Evolutionary conservation across 1,140 invertebrate species (phyloP).

Genomic region (Heliconius hewitsoni): DNA sequence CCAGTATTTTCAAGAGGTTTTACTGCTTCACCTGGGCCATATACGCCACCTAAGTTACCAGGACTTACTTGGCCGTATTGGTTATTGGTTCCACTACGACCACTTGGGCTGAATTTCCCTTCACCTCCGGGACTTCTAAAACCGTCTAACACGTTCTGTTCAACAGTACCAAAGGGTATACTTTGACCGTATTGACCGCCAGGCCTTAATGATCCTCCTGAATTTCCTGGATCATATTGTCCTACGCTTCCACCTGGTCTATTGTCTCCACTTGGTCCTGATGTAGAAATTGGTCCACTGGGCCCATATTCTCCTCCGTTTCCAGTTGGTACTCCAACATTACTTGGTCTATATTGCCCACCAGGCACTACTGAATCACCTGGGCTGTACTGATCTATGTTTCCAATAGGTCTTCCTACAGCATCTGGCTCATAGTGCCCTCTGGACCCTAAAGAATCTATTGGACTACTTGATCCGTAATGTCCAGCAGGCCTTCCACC

Average conservation of each 20-base stretch:
- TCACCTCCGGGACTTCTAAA: neutral
- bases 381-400: conserved; percentile 24
- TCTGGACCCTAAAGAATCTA: neutral
- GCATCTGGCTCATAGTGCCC: conserved; percentile 16
- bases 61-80: neutral
- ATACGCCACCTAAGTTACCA: neutral
- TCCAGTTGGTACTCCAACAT: neutral
- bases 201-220: neutral
- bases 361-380: conserved; percentile 2
- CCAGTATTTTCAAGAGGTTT: neutral
- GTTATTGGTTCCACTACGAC: neutral
- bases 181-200: conserved; percentile 29
- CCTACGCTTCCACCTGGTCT: neutral
- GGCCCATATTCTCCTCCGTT: conserved; percentile 12
- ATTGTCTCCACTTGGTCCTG: neutral
- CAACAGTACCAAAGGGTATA: conserved; percentile 9
- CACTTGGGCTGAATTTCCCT: conserved; percentile 26
- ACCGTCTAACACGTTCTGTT: conserved; percentile 23
- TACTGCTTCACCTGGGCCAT: neutral
- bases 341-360: conserved; percentile 27
- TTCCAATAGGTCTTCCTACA: conserved; percentile 26
- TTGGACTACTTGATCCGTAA: conserved; percentile 20
- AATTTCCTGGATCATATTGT: conserved; percentile 8
- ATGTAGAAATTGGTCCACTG: neutral
- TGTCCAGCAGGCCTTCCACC: conserved; percentile 23